phyloP scores from a whole-genome alignment of 2,113 vertebrate genomes.

The Clarias gariepinus region DNA sequence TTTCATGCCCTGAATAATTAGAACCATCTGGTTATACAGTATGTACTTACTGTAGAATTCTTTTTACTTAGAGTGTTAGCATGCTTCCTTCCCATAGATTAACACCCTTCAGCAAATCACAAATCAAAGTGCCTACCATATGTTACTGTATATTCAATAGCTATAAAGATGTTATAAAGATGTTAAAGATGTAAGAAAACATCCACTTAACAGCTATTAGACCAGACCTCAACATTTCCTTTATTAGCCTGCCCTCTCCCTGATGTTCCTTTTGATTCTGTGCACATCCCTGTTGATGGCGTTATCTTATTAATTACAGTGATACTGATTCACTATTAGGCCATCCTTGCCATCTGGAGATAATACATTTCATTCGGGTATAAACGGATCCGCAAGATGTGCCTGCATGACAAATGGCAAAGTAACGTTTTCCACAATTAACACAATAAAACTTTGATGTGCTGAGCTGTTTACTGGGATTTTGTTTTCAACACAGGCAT shows the following conservation, averaged over 20 bases:
- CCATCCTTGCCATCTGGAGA: constrained; percentile 35
- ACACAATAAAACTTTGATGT: not conserved
- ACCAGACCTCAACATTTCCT: not conserved
- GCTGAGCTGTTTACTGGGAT: not conserved
- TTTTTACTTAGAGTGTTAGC: not conserved
- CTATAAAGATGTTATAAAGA: constrained; percentile 3
- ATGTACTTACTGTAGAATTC: not conserved
- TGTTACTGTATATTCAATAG: not conserved
- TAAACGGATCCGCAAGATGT: constrained; percentile 26
- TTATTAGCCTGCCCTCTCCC: not conserved
- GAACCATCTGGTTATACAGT: not conserved
- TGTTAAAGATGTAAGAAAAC: constrained; percentile 1
- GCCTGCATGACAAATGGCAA: constrained; percentile 16
- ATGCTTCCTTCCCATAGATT: not conserved
- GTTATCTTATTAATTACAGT: constrained; percentile 9
- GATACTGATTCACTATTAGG: constrained; percentile 43
- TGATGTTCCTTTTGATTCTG: constrained; percentile 17
- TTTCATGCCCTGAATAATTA: not conserved
- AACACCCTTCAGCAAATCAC: not conserved
- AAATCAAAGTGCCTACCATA: not conserved
- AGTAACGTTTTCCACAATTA: constrained; percentile 52
- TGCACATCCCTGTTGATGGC: constrained; percentile 19
- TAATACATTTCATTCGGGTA: constrained; percentile 35
- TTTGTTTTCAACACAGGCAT: not conserved
- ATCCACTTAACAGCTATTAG: not conserved